Base-by-base conservation (phyloP, 1,140 invertebrate genomes). In the Drosophila orosa region DNA sequence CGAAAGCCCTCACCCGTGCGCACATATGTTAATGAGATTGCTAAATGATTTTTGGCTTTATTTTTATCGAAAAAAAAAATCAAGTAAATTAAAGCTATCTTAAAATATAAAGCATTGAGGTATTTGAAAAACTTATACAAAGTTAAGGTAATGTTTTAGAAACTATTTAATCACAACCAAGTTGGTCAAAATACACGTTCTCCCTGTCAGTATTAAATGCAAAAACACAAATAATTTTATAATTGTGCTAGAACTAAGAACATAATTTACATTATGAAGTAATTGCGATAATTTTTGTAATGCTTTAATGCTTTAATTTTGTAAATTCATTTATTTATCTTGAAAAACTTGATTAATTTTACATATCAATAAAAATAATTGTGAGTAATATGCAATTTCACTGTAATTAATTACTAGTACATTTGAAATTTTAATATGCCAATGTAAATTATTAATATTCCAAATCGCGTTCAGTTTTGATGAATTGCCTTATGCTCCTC, bases 21-120 rank as follows among this genome's bases (percentile, higher is more conserved):
- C 35, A 69, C 31, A 29, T 47, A 29, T 47, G 31, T 22, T 71
- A 69, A 69, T 68, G 39, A 22, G 47, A 27, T 31, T 69, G 31
- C 24, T 37, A 54, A 57, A 31, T n/a, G 15, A 13, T 37, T 29
- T 25, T 63, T 31, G 54, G 24, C 10, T n/a, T 58, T 39, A n/a
- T 65, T 45, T 33, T 25, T 24, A 35, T 27, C 12, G 48, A 5
- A 50, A 15, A 0, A 31, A 4, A 8, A 13, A 15, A 3, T 27
- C 4, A 7, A 22, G 12, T 3, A 3, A 44, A 44, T 15, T 45
- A 25, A n/a, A 45, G 44, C 44, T 45, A 15, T 9, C 12, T 45
- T 15, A 24, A 45, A 45, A n/a, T 24, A 5, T 1, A 13, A 19
- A 3, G 5, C 7, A 7, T 8, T 45, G 1, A 1, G 12, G 5